These are phyloP conservation scores for Murina feae DNA, from an alignment of 2,113 vertebrate genomes.

Conservation along the genomic window DNA sequence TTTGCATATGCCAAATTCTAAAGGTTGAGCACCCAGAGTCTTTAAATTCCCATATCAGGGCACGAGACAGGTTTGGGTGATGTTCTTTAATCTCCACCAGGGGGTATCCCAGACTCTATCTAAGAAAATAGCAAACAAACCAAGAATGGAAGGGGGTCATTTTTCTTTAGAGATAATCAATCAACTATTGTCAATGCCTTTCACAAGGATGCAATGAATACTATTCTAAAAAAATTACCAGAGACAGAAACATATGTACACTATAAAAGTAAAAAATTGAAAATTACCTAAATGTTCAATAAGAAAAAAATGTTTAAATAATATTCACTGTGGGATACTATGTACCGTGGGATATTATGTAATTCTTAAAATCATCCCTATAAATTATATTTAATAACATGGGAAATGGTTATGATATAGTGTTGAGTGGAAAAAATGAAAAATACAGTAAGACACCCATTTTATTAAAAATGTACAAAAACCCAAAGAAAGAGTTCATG, in stretches of 20 bases:
- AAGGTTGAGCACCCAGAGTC: background rate
- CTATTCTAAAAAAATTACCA: conserved; percentile 17
- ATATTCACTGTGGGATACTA: background rate
- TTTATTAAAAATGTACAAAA: conserved; percentile 41
- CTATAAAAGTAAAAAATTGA: background rate
- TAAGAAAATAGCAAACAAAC: conserved; percentile 45
- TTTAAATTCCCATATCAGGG: background rate
- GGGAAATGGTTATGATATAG: background rate
- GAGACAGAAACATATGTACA: conserved; percentile 6
- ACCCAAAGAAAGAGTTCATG: conserved; percentile 17
- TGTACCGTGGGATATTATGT: background rate
- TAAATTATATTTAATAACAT: conserved; percentile 20
- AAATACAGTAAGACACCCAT: background rate
- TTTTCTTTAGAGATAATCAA: conserved; percentile 50
- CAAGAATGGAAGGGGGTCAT: background rate
- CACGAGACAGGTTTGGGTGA: conserved; percentile 9
- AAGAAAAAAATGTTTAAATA: background rate
- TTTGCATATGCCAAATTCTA: background rate
- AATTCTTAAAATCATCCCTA: conserved; percentile 36
- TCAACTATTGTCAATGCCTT: conserved; percentile 31
- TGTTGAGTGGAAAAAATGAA: background rate
- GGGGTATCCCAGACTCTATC: conserved; percentile 68
- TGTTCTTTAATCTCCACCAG: conserved; percentile 67
- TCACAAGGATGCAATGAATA: conserved; percentile 30
- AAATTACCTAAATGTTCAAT: conserved; percentile 29